Evolutionary conservation across 1,140 invertebrate species (phyloP), one percentile per base, ranked within the genome.

Genomic region (Triops cancriformis): DNA sequence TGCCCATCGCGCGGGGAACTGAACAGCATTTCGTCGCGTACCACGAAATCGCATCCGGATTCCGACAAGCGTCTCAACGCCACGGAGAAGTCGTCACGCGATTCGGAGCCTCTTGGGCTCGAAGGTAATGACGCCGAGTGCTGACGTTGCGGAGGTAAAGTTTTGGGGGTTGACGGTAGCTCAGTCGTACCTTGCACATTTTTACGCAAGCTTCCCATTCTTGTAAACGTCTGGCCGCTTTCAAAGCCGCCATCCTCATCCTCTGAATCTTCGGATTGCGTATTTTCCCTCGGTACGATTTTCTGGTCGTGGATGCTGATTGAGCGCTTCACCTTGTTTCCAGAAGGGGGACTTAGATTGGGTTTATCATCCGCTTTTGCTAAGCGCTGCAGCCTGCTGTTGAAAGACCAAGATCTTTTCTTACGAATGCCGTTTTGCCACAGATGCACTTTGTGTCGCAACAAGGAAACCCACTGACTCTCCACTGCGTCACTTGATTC

Each of bases 241-340:
- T 72, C 45, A 37, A 78, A 78, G 11, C 77, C 77, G 1, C 77
- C 72, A 31, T 72, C 31, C 6, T 76, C 75, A 72, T 78, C 77
- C 31, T 78, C 77, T 4, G 26, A 26, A 18, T 77, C 76, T 37
- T 64, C 76, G 10, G 51, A 64, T 23, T 64, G 51, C 18, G 18
- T 64, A 64, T 64, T 64, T 64, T 64, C 51, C 18, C 51, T 64
- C 0, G 51, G 14, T 14, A 64, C 14, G 23, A 64, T n/a, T 23
- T 64, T 64, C 51, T 64, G 14, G 51, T 64, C 51, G 14, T 64
- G 51, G 23, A 64, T 64, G 51, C 51, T 64, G 51, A 23, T 14
- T 23, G 51, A 64, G 14, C 51, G 51, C 51, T 64, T 64, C 18
- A 64, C 23, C 51, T 64, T 64, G 51, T 64, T 64, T 23, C 51